Conservation (phyloP, 1,140 invertebrate species). For the Drosophila yakuba region DNA sequence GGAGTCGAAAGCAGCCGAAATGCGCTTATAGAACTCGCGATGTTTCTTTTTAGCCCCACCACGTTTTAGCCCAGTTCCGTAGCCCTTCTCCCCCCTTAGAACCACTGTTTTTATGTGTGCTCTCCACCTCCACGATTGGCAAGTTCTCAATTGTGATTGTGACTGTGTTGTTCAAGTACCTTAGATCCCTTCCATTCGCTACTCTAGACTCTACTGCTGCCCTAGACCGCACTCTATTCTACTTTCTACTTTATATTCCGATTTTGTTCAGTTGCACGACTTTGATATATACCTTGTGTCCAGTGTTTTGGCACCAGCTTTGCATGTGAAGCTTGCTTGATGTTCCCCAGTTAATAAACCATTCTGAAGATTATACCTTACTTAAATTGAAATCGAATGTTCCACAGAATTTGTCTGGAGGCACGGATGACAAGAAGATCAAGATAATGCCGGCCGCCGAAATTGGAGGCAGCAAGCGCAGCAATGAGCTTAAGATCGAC, state of each 20-base stretch:
- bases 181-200: conserved; percentile 30
- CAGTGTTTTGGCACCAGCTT: conserved; percentile 30
- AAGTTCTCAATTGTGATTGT: conserved; percentile 76
- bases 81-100: conserved; percentile 56
- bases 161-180: conserved; percentile 50
- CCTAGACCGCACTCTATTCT: conserved; percentile 34
- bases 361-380: too few relatives aligned
- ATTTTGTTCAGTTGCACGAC: conserved; percentile 17
- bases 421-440: conserved; percentile 79
- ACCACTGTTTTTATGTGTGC: conserved; percentile 62
- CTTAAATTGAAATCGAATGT: background rate
- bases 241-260: background rate
- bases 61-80: conserved; percentile 61
- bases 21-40: conserved; percentile 53
- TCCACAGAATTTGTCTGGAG: conserved; percentile 72
- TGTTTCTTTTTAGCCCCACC: conserved; percentile 72
- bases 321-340: conserved; percentile 38
- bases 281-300: background rate
- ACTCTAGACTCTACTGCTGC: conserved; percentile 13
- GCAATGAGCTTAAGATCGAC: conserved; percentile 87
- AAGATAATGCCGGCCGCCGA: conserved; percentile 79
- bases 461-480: conserved; percentile 85
- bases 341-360: background rate
- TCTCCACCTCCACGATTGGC: conserved; percentile 66
- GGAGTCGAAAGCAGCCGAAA: conserved; percentile 16